Conservation (phyloP, 23 tunicate genomes). For the Halocynthia roretzi region DNA sequence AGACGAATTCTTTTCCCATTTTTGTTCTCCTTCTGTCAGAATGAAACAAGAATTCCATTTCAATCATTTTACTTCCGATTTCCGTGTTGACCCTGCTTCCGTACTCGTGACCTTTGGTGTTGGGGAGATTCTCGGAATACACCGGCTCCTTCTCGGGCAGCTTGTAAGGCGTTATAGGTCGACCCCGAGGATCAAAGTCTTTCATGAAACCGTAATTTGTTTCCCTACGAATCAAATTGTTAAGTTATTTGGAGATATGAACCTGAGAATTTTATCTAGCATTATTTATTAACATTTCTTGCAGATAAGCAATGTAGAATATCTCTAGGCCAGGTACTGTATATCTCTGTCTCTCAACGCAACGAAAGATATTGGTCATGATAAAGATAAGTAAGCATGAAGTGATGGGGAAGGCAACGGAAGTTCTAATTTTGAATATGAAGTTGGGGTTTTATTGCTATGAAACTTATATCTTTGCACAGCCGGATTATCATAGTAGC, state of each 20-base stretch:
- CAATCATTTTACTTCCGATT: constrained; percentile 52
- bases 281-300: background rate
- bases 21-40: constrained; percentile 46
- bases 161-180: constrained; percentile 56
- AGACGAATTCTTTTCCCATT: constrained; percentile 57
- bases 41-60: constrained; percentile 75
- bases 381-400: too few species aligned
- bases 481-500: too few species aligned
- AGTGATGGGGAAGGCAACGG: too few species aligned
- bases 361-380: too few species aligned
- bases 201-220: constrained; percentile 60
- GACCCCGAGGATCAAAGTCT: constrained; percentile 65
- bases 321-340: too few species aligned
- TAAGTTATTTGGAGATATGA: background rate
- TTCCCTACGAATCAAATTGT: constrained; percentile 19
- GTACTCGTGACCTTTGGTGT: constrained; percentile 78
- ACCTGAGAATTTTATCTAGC: background rate
- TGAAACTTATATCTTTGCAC: too few species aligned
- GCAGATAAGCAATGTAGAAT: background rate
- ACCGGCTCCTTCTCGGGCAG: constrained; percentile 47
- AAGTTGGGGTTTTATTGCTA: too few species aligned
- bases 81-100: constrained; percentile 62
- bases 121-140: constrained; percentile 39
- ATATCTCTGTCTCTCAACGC: too few species aligned
- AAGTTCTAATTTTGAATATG: too few species aligned